Conservation (phyloP, 1,140 invertebrate genomes). For the Aphaenogaster ashmeadi region DNA sequence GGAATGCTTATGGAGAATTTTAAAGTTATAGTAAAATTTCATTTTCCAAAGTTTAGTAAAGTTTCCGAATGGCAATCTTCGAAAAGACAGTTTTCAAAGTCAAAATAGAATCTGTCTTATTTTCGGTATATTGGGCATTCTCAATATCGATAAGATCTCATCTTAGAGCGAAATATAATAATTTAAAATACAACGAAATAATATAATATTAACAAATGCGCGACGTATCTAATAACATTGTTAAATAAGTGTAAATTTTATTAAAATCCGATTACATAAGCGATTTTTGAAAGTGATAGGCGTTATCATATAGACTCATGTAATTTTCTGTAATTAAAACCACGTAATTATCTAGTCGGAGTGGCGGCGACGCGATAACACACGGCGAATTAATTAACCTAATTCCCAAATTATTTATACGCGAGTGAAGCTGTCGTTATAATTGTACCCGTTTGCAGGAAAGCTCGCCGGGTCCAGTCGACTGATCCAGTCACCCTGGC, state of each 20-base stretch:
- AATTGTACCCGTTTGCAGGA: conserved; percentile 4
- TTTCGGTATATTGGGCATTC: neutral
- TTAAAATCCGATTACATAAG: neutral
- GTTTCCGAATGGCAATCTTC: neutral
- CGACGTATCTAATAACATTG: neutral
- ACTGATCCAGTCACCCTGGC: neutral
- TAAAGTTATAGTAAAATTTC: neutral
- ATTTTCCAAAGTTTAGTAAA: neutral
- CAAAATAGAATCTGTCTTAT: neutral
- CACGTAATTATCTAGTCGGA: conserved; percentile 5
- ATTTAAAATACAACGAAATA: neutral
- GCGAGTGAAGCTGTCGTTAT: neutral
- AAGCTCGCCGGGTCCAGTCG: neutral
- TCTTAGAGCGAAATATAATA: neutral
- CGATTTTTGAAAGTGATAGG: neutral
- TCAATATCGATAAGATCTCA: neutral
- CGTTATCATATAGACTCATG: neutral
- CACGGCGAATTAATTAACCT: conserved; percentile 57
- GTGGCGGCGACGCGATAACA: conserved; percentile 11
- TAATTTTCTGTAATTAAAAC: conserved; percentile 32
- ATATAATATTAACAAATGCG: neutral
- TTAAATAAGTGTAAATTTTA: neutral
- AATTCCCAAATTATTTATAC: conserved; percentile 56
- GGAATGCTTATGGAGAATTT: neutral
- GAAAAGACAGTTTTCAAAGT: neutral